phyloP scores from a whole-genome alignment of 2,888 invertebrate genomes.

The Willowsia nigromaculata region DNA sequence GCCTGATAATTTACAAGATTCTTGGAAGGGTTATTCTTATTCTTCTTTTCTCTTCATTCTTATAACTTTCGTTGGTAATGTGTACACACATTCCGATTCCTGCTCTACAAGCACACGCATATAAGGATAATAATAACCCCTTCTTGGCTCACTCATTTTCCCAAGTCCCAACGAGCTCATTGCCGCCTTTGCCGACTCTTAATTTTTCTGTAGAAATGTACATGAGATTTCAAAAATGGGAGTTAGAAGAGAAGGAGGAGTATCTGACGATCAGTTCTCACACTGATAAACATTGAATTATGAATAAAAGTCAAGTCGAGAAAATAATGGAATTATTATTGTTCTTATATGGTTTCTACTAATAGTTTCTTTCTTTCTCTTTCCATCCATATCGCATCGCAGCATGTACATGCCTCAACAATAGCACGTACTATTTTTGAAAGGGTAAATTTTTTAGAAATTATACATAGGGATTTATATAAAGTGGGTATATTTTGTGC shows the following conservation, averaged over 20 bases:
- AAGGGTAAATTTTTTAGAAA: neutral
- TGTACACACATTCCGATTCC: neutral
- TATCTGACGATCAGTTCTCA: slow-evolving; percentile 61
- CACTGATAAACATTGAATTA: slow-evolving; percentile 67
- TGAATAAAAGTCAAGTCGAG: slow-evolving; percentile 39
- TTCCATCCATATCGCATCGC: neutral
- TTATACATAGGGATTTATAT: neutral
- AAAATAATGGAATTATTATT: slow-evolving; percentile 49
- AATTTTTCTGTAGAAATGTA: neutral
- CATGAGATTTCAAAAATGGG: slow-evolving; percentile 1
- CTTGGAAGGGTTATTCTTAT: neutral
- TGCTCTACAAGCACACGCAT: neutral
- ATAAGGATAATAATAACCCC: no score
- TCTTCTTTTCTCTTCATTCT: neutral
- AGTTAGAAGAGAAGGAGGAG: slow-evolving; percentile 9
- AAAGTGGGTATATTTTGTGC: neutral
- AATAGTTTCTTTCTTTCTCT: slow-evolving; percentile 8
- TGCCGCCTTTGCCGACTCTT: no score
- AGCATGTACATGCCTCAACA: neutral
- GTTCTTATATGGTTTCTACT: slow-evolving; percentile 17
- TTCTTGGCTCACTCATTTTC: no score
- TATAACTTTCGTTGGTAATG: neutral
- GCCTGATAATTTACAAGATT: neutral
- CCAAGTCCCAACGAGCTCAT: no score
- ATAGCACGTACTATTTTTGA: neutral